phyloP scores from a whole-genome alignment of 2,113 vertebrate genomes.

The Aldabrachelys gigantea region DNA sequence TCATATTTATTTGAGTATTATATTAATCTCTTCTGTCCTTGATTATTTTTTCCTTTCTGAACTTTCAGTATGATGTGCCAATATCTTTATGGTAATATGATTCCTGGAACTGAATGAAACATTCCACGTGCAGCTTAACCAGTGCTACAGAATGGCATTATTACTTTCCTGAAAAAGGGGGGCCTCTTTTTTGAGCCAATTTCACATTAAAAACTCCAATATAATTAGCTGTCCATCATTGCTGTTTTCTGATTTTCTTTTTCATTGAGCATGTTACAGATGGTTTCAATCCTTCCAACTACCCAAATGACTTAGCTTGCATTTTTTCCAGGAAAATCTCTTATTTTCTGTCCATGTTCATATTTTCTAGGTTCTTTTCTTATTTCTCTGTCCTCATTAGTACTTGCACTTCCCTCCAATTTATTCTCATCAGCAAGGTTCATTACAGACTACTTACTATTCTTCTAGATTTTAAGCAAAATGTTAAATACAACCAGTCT shows the following conservation, averaged over 20 bases:
- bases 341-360: too few relatives aligned
- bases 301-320: background rate
- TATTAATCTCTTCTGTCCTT: background rate
- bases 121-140: background rate
- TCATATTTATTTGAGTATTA: background rate
- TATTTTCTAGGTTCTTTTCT: background rate
- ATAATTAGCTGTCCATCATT: background rate
- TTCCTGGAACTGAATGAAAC: background rate
- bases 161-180: background rate
- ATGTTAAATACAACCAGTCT: background rate
- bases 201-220: background rate
- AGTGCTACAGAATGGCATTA: background rate
- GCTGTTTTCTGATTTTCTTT: background rate
- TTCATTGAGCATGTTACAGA: background rate
- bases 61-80: background rate
- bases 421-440: background rate
- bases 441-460: background rate
- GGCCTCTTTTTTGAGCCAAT: background rate
- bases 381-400: background rate
- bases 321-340: background rate
- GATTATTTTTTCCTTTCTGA: background rate
- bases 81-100: background rate
- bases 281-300: background rate
- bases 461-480: background rate
- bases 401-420: background rate